Percentiles rank a stretch among this genome's conserved stretches.
Evolutionary conservation across 2,113 vertebrate genomes (phyloP).

Genomic region (Lanius ludovicianus): DNA sequence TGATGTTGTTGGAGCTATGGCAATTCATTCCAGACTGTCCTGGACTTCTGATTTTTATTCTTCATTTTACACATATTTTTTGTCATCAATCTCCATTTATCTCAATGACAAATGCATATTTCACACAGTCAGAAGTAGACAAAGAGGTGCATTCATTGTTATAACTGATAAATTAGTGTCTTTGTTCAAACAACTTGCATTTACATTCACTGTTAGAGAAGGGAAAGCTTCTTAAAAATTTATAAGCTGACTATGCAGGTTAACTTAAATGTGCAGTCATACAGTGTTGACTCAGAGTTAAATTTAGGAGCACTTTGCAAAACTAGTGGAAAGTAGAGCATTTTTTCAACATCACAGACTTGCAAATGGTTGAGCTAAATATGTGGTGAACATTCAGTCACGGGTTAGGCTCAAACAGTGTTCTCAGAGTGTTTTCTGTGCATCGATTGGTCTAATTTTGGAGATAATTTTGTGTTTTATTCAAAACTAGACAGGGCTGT

Average conservation of each 20-base stretch:
- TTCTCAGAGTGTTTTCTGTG: not conserved
- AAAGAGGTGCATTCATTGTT: constrained; percentile 2
- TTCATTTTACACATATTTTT: not conserved
- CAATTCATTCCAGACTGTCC: not conserved
- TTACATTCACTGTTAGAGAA: constrained; percentile 33
- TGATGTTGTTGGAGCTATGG: not conserved
- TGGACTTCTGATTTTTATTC: constrained; percentile 11
- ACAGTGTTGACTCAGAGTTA: constrained; percentile 62
- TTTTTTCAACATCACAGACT: constrained; percentile 48
- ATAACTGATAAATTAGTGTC: constrained; percentile 55
- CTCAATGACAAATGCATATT: not conserved
- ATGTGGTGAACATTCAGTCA: constrained; percentile 29
- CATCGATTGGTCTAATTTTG: constrained; percentile 27
- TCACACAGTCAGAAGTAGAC: not conserved
- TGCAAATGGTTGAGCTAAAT: constrained; percentile 59
- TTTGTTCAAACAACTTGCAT: constrained; percentile 58
- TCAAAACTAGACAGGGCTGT: not conserved
- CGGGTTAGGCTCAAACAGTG: not conserved
- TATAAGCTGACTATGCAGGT: constrained; percentile 66
- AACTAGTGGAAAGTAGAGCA: constrained; percentile 45
- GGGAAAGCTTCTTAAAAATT: constrained; percentile 57
- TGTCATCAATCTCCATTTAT: not conserved
- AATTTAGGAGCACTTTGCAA: constrained; percentile 62
- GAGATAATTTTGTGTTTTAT: constrained; percentile 19
- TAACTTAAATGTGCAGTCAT: constrained; percentile 41